Percentiles rank a stretch among this genome's conserved stretches.
Conservation (phyloP, 2,888 invertebrate genomes). For the Yponomeuta evonymella region DNA sequence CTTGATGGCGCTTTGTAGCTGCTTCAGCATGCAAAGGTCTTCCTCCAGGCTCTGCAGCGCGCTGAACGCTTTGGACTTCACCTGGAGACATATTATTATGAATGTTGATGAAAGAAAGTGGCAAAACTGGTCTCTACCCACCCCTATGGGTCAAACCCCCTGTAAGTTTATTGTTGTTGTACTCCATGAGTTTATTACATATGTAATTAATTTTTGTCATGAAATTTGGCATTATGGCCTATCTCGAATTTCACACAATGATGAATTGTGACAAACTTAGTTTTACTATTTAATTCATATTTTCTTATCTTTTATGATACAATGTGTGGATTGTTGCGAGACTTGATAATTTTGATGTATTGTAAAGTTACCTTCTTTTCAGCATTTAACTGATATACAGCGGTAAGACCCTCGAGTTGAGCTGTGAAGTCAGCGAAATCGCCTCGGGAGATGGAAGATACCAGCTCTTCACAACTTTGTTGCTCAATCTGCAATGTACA, state of each 20-base stretch:
- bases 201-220: constrained; percentile 20
- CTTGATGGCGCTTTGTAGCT: constrained; percentile 84
- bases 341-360: no score
- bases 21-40: constrained; percentile 88
- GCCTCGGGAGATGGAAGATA: constrained; percentile 86
- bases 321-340: no score
- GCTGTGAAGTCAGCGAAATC: constrained; percentile 95
- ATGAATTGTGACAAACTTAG: no score
- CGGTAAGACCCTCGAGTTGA: constrained; percentile 92
- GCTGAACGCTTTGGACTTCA: constrained; percentile 94
- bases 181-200: background rate
- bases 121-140: no score
- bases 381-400: constrained; percentile 93
- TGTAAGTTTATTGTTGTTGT: background rate
- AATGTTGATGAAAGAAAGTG: no score
- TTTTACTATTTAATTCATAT: no score
- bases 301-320: no score
- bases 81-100: constrained; percentile 40
- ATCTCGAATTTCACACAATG: no score
- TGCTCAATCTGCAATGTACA: constrained; percentile 71
- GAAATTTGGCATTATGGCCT: no score
- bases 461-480: constrained; percentile 92
- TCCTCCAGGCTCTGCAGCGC: constrained; percentile 94
- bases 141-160: background rate
- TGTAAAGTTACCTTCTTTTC: constrained; percentile 83